Evolutionary conservation across 2,888 invertebrate species (phyloP), one percentile per base, ranked within the genome.

Genomic region (Eumerus sabulonum): DNA sequence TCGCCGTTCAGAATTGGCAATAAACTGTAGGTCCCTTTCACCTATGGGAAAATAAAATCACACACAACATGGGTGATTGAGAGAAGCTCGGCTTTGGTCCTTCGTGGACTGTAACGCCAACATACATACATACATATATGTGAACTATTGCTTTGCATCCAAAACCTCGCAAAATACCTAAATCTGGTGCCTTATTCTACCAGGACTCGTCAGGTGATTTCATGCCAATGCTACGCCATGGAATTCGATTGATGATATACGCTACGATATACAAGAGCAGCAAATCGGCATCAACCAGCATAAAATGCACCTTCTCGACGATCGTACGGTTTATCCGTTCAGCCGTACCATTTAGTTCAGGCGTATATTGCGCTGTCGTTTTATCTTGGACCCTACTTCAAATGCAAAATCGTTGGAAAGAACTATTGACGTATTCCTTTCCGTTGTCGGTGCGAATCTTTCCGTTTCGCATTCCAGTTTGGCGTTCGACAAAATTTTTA

Each of bases 251-350:
- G 1, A 76, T 27, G 13, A 74, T 82, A 56, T 83, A 83, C 7
- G 74, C 82, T 0, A 83, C 84, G 7, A 83, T 83, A 51, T 11
- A 76, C 67, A 12, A 84, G 83, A 70, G 84, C 82, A n/a, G 44
- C 38, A 81, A 36, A 53, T 67, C 51, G 1, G 82, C 76, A 17
- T 82, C 76, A 56, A 72, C 51, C 7, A 84, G 50, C 81, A 84
- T 70, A 16, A 82, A 82, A 36, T 81, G 66, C 0, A 76, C 82
- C 16, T 67, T 83, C 1, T 51, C 35, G 9, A 83, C 72, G 17
- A 84, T 66, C 1, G 82, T 82, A 54, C 82, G 51, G 45, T 83
- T 82, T 5, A 45, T 71, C 18, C 76, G 11, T 35, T 76, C 71
- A n/a, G 71, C 67, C 13, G 71, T 40, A 27, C 71, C 64, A 14